These are phyloP conservation scores for Dipus sagitta DNA, from an alignment of 2,797 vertebrate genomes.

Conservation along the genomic window DNA sequence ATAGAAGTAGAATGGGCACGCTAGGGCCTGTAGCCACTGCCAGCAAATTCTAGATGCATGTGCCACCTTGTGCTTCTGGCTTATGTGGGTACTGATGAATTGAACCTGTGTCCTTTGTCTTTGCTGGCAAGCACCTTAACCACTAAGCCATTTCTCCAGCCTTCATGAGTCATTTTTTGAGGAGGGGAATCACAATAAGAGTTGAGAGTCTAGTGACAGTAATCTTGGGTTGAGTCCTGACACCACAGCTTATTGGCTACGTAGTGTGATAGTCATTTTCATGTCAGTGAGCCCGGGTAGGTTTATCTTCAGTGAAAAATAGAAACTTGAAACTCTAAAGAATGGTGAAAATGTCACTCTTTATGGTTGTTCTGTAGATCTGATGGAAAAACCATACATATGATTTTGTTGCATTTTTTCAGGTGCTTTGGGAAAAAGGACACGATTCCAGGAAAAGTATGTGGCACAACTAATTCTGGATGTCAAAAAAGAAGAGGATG, in stretches of 20 bases:
- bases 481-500: constrained; percentile 90
- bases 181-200: background rate
- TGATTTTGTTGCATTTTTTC: constrained; percentile 66
- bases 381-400: constrained; percentile 6
- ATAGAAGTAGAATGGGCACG: no score
- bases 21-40: no score
- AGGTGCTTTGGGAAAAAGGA: constrained; percentile 98
- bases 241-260: background rate
- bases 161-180: background rate
- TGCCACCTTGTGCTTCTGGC: no score
- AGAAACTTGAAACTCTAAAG: constrained; percentile 21
- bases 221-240: constrained; percentile 49
- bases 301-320: constrained; percentile 43
- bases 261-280: constrained; percentile 30
- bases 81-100: no score
- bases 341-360: constrained; percentile 37
- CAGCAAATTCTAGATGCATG: no score
- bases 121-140: no score
- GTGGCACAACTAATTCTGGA: constrained; percentile 96
- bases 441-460: constrained; percentile 96
- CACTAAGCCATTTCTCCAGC: no score
- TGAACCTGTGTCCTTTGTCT: no score
- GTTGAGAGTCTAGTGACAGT: constrained; percentile 24
- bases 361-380: background rate
- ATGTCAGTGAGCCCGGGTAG: background rate